Evolutionary conservation across 2,113 vertebrate species (phyloP), one percentile per base, ranked within the genome.

Genomic region (Austrofundulus limnaeus): DNA sequence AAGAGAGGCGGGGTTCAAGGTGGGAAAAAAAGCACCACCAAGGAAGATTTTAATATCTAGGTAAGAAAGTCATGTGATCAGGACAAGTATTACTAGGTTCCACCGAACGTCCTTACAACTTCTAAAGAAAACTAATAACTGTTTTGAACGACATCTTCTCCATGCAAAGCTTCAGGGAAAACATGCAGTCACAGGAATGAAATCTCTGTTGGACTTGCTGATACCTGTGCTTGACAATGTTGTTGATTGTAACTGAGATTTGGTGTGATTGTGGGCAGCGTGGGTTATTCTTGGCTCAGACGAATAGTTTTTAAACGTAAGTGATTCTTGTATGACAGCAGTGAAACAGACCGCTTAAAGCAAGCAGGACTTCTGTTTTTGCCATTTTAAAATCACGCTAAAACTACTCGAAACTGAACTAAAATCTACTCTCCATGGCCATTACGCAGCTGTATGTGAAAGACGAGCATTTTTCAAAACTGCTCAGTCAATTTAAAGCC

Each of bases 1-100:
- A 61, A 67, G 54, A 76, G 42, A 54, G 71, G 34, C 9, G 46
- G 51, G 21, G 43, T 52, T 54, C 34, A 20, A 38, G 53, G 54
- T 28, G 55, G 37, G 52, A 39, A 66, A 37, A 59, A 66, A 67
- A 43, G 62, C 76, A 75, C 79, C 66, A 84, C 24, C 1, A 24
- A 46, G 43, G 39, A 66, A 79, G 81, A 84, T 78, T 75, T 84
- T 66, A 63, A 84, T 78, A 68, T 84, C 56, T 48, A 60, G 75
- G 60, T 57, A 72, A 39, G 31, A 5, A 53, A 34, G 14, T 48
- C 81, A 82, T 52, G 80, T 85, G 84, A 85, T 70, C 61, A 58
- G 5, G 55, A 28, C 45, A 69, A 61, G 63, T 12, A 80, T 71
- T 34, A 80, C 58, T 63, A 53, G 14, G 70, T 72, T 63, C 19